phyloP scores from a whole-genome alignment of 64 coral and sea anemone genomes.

The Actinia tenebrosa region DNA sequence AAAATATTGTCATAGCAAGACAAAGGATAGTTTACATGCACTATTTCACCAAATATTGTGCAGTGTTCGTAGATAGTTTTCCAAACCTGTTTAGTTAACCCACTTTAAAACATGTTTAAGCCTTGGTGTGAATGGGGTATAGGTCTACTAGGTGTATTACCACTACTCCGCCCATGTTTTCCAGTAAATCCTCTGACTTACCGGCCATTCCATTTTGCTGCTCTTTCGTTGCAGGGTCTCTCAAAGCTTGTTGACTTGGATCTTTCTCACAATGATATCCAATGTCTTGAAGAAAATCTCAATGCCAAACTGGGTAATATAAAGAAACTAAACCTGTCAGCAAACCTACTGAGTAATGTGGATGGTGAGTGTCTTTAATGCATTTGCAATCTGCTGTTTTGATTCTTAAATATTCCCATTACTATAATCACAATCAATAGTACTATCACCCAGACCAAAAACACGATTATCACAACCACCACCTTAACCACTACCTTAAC shows the following conservation, averaged over 20 bases:
- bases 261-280: conserved; percentile 71
- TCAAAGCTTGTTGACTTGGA: conserved; percentile 66
- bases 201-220: neutral
- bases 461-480: neutral
- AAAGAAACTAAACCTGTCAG: conserved; percentile 68
- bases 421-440: neutral
- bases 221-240: conserved; percentile 38
- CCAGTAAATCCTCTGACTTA: too few species aligned
- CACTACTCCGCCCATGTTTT: too few species aligned
- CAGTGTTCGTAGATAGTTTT: too few species aligned
- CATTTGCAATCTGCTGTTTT: too few species aligned
- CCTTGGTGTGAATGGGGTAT: too few species aligned
- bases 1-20: too few species aligned
- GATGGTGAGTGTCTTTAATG: conserved; percentile 47
- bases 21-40: too few species aligned
- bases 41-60: too few species aligned
- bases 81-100: too few species aligned
- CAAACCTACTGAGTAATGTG: conserved; percentile 63
- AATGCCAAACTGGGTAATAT: conserved; percentile 91
- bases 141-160: too few species aligned
- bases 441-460: neutral
- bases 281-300: conserved; percentile 47
- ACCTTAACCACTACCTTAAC: neutral
- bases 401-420: too few species aligned
- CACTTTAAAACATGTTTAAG: too few species aligned